Conservation (phyloP, 2,113 vertebrate genomes). For the Ptilorrhoa leucosticta region DNA sequence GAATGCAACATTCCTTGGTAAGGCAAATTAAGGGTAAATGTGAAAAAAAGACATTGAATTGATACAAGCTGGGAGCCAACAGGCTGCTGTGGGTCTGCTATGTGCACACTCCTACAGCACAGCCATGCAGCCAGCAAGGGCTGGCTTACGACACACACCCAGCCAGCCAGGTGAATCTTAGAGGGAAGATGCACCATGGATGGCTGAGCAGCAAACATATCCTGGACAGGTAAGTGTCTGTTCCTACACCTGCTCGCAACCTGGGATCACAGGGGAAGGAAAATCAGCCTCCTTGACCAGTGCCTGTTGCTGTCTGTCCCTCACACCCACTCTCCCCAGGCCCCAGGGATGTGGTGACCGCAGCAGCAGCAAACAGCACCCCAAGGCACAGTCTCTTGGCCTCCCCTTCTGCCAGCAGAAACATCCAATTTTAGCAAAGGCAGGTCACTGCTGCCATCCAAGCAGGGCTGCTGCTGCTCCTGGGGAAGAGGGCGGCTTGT, state of each 20-base stretch:
- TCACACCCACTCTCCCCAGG: not conserved
- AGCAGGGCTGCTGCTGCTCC: not conserved
- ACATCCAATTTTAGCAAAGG: not conserved
- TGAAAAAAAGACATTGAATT: not conserved
- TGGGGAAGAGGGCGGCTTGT: not conserved
- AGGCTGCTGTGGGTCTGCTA: not conserved
- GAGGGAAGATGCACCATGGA: not conserved
- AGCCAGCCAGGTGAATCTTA: not conserved
- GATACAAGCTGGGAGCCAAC: not conserved
- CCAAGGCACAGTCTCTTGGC: not conserved
- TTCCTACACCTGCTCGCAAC: not conserved
- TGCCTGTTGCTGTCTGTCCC: not conserved
- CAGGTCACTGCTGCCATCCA: fast-evolving
- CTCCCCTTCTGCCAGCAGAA: not conserved
- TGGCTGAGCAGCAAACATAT: not conserved
- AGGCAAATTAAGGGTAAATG: not conserved
- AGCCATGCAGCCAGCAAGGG: not conserved
- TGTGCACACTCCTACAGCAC: not conserved
- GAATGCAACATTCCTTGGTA: not conserved
- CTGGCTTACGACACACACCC: not conserved
- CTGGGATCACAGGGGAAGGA: not conserved
- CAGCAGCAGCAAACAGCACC: not conserved
- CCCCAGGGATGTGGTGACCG: too few relatives aligned
- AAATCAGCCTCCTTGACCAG: not conserved
- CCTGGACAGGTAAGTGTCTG: not conserved